Percentiles rank a stretch among this genome's conserved stretches.
These are phyloP conservation scores for Arion vulgaris DNA, from an alignment of 1,140 invertebrate species.

Conservation along the genomic window DNA sequence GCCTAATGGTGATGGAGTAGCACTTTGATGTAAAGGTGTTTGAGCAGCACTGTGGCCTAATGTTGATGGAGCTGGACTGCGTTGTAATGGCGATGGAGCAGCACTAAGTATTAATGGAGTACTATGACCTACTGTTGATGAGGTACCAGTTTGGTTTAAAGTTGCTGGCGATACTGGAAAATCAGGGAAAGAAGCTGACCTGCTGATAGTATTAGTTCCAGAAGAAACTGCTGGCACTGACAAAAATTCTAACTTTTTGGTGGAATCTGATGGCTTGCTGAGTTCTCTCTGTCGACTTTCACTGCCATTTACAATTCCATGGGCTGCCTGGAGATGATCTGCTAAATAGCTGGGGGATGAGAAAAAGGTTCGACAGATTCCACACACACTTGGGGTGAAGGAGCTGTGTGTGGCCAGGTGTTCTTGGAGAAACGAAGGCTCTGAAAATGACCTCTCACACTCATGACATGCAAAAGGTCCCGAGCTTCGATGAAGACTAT, in stretches of 20 bases:
- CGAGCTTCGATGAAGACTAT: constrained; percentile 46
- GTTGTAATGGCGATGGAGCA: too few species aligned
- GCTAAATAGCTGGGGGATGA: constrained; percentile 21
- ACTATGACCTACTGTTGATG: too few species aligned
- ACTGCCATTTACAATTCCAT: constrained; percentile 1
- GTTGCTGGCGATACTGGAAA: background rate
- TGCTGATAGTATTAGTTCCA: background rate
- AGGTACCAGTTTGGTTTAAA: too few species aligned
- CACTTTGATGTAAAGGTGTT: background rate
- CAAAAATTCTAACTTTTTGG: too few species aligned
- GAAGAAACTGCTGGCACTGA: too few species aligned
- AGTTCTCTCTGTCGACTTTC: background rate
- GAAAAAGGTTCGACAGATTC: constrained; percentile 26
- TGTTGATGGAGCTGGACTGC: too few species aligned
- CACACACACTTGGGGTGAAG: constrained; percentile 47
- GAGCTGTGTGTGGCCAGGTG: constrained; percentile 41
- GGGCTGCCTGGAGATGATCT: constrained; percentile 40
- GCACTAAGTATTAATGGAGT: too few species aligned
- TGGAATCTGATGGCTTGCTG: too few species aligned
- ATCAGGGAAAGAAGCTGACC: background rate
- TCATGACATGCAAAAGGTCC: constrained; percentile 53
- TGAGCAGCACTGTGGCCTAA: too few species aligned
- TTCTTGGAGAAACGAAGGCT: constrained; percentile 47
- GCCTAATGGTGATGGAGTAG: background rate
- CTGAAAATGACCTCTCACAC: constrained; percentile 49